These are phyloP conservation scores for Spicauda simplicius DNA, from an alignment of 2,888 invertebrate species.

Conservation along the genomic window DNA sequence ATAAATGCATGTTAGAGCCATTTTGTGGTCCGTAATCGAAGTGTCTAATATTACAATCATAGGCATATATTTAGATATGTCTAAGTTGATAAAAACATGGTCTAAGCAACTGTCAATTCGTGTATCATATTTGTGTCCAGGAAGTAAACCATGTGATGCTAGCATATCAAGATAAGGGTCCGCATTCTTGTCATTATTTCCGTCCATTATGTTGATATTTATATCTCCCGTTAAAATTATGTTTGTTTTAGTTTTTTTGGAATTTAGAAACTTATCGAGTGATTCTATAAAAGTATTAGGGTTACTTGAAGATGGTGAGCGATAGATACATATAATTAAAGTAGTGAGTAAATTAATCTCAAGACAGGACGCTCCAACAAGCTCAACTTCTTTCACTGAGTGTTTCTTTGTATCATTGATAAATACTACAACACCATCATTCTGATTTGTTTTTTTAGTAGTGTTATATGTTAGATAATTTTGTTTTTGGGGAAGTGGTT, in stretches of 20 bases:
- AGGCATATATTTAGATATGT: not conserved
- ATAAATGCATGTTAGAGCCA: not conserved
- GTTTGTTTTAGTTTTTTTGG: not conserved
- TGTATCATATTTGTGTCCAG: slow-evolving; percentile 2
- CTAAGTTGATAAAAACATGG: not conserved
- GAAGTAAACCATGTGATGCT: not conserved
- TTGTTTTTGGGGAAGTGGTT: not conserved
- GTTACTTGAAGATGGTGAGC: not conserved
- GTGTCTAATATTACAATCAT: not conserved
- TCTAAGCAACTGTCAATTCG: slow-evolving; percentile 6
- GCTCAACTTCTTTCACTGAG: not conserved
- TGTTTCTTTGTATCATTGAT: not conserved
- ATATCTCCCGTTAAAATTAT: not conserved
- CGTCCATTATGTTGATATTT: slow-evolving; percentile 5
- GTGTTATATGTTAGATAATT: not conserved
- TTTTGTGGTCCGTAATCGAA: slow-evolving; percentile 1
- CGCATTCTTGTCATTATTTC: not conserved
- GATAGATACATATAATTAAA: slow-evolving; percentile 1
- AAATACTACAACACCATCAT: not conserved
- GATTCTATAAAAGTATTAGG: not conserved
- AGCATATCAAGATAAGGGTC: slow-evolving; percentile 1
- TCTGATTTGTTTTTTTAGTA: slow-evolving; percentile 1
- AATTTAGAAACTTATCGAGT: not conserved
- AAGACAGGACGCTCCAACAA: not conserved
- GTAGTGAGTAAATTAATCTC: not conserved